phyloP scores from a whole-genome alignment of 2,113 vertebrate genomes.

The Nothobranchius furzeri region DNA sequence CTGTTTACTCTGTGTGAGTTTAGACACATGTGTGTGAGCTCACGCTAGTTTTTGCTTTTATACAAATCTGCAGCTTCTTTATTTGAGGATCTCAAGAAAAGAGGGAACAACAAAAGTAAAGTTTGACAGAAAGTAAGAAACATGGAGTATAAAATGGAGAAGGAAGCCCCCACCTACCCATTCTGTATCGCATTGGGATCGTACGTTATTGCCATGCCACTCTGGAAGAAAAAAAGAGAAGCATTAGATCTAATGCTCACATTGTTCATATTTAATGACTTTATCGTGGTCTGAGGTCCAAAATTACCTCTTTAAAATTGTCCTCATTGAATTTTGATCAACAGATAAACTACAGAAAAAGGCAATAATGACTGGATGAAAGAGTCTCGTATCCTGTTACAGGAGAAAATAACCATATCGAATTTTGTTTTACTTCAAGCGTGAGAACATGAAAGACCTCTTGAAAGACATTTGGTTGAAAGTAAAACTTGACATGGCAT shows the following conservation, averaged over 20 bases:
- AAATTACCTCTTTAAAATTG: no score
- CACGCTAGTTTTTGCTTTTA: neutral
- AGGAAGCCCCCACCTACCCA: constrained; percentile 81
- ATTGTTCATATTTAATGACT: no score
- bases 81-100: neutral
- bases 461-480: no score
- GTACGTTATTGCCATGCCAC: constrained; percentile 96
- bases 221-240: constrained; percentile 74
- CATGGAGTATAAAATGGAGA: constrained; percentile 11
- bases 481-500: no score
- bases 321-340: no score
- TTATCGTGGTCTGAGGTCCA: no score
- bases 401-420: no score
- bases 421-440: no score
- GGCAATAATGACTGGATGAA: no score
- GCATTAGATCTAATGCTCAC: neutral
- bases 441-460: no score
- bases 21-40: neutral
- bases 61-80: constrained; percentile 14
- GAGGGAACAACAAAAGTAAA: neutral
- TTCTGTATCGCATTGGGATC: constrained; percentile 97
- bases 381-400: no score
- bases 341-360: no score
- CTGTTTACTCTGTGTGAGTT: neutral
- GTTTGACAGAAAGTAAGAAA: neutral